Evolutionary conservation across 1,140 invertebrate species (phyloP).

Genomic region (Brachionus angularis): DNA sequence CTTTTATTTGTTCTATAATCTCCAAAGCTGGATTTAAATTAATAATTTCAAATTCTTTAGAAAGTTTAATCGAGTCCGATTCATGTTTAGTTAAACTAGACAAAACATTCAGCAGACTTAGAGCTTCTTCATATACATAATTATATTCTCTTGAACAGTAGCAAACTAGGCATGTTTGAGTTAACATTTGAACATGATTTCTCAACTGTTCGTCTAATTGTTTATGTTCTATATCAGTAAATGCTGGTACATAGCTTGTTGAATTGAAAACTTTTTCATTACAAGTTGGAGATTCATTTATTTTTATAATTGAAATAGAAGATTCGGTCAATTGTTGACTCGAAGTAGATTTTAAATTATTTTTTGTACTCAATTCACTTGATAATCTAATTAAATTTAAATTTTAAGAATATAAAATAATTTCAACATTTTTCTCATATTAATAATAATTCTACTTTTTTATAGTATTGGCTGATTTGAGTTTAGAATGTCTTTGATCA

Average conservation of each 20-base stretch:
- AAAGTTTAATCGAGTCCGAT: too few species aligned
- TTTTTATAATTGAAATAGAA: too few species aligned
- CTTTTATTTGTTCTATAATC: background rate
- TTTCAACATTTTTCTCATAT: too few species aligned
- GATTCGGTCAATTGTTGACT: too few species aligned
- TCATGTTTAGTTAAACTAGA: background rate
- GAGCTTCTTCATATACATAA: constrained; percentile 2
- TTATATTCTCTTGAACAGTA: constrained; percentile 26
- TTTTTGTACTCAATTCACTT: too few species aligned
- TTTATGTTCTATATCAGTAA: background rate
- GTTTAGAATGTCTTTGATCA: constrained; percentile 3
- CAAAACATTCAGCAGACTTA: background rate
- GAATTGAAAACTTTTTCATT: too few species aligned
- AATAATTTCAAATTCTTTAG: constrained; percentile 7
- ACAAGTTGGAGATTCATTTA: too few species aligned
- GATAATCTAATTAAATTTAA: too few species aligned
- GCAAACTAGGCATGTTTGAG: constrained; percentile 11
- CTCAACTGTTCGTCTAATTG: constrained; percentile 36
- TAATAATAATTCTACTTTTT: too few species aligned
- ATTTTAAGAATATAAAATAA: too few species aligned
- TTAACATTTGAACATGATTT: constrained; percentile 40
- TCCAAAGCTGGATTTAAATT: constrained; percentile 31
- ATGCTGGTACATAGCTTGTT: constrained; percentile 21
- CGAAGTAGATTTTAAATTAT: too few species aligned
- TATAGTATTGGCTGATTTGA: constrained; percentile 24